A percentile compares a stretch with the other conserved stretches of the same genome.
Evolutionary conservation across 1,140 invertebrate species (phyloP).

Genomic region (Eurosta solidaginis): DNA sequence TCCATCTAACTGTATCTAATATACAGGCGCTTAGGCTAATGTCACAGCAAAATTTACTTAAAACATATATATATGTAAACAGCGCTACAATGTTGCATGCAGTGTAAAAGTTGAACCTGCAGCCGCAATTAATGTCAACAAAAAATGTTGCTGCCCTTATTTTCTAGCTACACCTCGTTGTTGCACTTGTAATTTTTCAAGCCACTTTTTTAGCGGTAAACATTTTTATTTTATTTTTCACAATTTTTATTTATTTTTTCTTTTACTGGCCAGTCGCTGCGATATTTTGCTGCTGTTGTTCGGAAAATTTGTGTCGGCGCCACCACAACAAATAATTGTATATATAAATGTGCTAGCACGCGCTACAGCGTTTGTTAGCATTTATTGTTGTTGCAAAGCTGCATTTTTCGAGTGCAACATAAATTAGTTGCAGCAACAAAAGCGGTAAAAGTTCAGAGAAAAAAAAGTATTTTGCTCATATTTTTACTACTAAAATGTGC

Average conservation of each 20-base stretch:
- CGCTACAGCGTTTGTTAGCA: background rate
- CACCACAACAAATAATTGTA: background rate
- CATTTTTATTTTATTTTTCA: background rate
- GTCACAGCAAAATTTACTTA: background rate
- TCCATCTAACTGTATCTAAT: no score
- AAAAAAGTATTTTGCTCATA: background rate
- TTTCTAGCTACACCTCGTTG: background rate
- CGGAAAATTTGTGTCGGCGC: conserved; percentile 20
- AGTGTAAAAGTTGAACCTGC: background rate
- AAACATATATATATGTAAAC: background rate
- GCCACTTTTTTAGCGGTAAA: background rate
- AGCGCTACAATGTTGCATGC: background rate
- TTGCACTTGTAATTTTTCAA: background rate
- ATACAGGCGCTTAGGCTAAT: background rate
- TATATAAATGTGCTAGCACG: background rate
- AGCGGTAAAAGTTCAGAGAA: background rate
- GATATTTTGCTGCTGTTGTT: background rate
- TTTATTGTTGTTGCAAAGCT: background rate
- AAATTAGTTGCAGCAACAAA: conserved; percentile 18
- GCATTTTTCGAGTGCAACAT: conserved; percentile 16
- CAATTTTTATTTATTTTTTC: background rate
- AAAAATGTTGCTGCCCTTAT: background rate
- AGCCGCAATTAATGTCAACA: background rate
- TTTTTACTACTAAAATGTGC: background rate
- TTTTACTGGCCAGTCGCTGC: background rate